Conservation (phyloP, 1,140 invertebrate species). For the Agrilus planipennis region DNA sequence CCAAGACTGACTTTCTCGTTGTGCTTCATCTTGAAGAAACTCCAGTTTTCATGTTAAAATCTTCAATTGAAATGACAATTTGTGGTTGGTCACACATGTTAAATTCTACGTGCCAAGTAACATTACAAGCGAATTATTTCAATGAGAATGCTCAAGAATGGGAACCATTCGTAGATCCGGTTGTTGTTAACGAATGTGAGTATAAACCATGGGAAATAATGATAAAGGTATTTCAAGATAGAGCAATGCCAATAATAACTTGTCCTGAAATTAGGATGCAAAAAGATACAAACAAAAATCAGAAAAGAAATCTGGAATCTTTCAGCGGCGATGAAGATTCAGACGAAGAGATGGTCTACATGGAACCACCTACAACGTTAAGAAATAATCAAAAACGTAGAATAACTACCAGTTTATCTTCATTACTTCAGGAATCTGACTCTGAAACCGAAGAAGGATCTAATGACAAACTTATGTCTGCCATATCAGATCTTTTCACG, state of each 20-base stretch:
- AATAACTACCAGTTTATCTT: constrained; percentile 36
- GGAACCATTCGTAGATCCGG: constrained; percentile 71
- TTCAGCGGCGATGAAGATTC: constrained; percentile 30
- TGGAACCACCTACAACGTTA: constrained; percentile 26
- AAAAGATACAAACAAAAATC: constrained; percentile 12
- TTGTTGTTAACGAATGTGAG: constrained; percentile 50
- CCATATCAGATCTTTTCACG: constrained; percentile 64
- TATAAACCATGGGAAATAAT: constrained; percentile 62
- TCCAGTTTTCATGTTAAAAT: constrained; percentile 34
- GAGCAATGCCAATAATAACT: constrained; percentile 24
- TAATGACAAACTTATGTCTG: constrained; percentile 56
- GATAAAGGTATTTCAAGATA: constrained; percentile 51
- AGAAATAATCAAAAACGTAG: constrained; percentile 23
- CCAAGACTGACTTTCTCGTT: constrained; percentile 28
- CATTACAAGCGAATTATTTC: constrained; percentile 59
- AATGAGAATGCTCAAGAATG: constrained; percentile 60
- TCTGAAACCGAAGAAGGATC: constrained; percentile 64
- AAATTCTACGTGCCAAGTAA: constrained; percentile 42
- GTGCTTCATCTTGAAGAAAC: constrained; percentile 29
- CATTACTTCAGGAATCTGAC: constrained; percentile 61
- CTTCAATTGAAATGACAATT: constrained; percentile 43
- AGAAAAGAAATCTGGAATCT: constrained; percentile 18
- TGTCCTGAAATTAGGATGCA: constrained; percentile 15
- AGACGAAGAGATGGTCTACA: constrained; percentile 31
- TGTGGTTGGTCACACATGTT: constrained; percentile 55